These are phyloP conservation scores for Emys orbicularis DNA, from an alignment of 2,797 vertebrate species.

Conservation along the genomic window DNA sequence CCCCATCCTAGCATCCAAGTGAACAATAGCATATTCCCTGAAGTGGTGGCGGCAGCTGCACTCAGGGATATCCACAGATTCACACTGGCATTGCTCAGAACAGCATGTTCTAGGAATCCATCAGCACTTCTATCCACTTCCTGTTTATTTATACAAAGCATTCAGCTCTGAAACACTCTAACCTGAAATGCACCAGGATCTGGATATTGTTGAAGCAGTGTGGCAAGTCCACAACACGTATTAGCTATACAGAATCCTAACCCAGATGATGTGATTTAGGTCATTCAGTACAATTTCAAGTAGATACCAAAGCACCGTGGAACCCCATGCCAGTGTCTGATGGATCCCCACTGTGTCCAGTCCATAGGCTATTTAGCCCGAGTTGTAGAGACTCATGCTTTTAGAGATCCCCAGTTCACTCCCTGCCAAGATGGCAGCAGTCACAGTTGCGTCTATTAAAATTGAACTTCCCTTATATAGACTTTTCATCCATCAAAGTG, in stretches of 20 bases:
- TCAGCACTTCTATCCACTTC: neutral
- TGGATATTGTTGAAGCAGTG: rapidly evolving
- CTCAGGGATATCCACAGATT: neutral
- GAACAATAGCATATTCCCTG: neutral
- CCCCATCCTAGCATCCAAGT: neutral
- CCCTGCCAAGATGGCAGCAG: neutral
- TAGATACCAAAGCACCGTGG: neutral
- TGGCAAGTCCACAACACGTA: neutral
- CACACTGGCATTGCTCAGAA: neutral
- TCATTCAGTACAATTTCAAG: neutral
- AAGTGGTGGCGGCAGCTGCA: neutral
- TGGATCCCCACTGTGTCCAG: neutral
- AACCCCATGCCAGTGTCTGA: neutral
- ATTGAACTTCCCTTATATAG: neutral
- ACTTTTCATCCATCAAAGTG: neutral
- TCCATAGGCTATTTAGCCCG: neutral
- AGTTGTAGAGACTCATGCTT: neutral
- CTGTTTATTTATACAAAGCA: neutral
- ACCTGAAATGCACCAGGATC: neutral
- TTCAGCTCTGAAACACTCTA: neutral
- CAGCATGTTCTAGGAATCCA: neutral
- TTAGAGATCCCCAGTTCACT: neutral
- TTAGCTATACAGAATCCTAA: neutral
- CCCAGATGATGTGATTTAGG: neutral
- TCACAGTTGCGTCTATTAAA: neutral